Base-by-base conservation (phyloP, 2,113 vertebrate species). In the Rafetus swinhoei region DNA sequence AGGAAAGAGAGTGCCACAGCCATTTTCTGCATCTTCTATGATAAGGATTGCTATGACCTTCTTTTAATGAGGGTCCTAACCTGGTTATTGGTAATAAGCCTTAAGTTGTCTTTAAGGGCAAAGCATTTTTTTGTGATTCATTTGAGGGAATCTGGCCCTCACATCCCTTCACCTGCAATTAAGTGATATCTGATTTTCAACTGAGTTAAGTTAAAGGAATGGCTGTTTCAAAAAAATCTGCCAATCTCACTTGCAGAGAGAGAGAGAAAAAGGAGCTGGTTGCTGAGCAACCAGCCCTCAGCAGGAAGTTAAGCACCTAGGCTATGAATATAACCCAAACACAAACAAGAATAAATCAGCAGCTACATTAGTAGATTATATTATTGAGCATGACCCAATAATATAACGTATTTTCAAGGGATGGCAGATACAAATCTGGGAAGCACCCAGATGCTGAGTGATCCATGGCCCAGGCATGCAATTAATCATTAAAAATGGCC, bases 31-130 rank as follows among this genome's bases (percentile, higher is more conserved):
- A 74, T 87, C 45, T 84, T 80, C 2, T 60, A 19, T 32, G 45
- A 52, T 72, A 90, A 92, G 82, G 80, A 32, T 59, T 81, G 27
- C 18, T 1, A 16, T 88, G 84, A 94, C 74, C 55, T 91, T 83
- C 88, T 19, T 93, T 93, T 94, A 79, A 88, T 86, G 39, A 94
- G 21, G 45, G 8, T 82, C 80, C 92, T 97, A 89, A 87, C 32
- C 54, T 90, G 60, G 27, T 95, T 95, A 85, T 87, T 90, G 92
- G 52, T 76, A 62, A 90, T 93, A 60, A 0, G 0, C 27, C 81
- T 84, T 45, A 95, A 84, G 55, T 87, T 95, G 50, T 56, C 60
- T 92, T 80, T 79, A 88, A 88, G 76, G 32, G 77, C 2, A 65
- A 16, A n/a, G 5, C 2, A 81, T 76, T 62, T 89, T 89, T 84